Percentiles rank a stretch among this genome's conserved stretches.
These are phyloP conservation scores for Arctia plantaginis DNA, from an alignment of 2,888 invertebrate genomes.

Conservation along the genomic window DNA sequence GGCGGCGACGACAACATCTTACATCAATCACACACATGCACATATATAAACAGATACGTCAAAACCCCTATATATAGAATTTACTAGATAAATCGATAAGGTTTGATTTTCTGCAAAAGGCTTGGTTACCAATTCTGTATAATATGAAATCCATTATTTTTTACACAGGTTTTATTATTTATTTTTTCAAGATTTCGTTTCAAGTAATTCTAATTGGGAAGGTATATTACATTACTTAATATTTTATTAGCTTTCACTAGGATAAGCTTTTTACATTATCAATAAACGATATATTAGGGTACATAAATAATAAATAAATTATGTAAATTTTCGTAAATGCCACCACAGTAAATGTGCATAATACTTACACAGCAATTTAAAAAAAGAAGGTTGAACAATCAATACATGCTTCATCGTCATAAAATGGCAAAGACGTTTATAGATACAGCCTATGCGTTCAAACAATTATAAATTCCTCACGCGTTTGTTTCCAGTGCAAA, in stretches of 20 bases:
- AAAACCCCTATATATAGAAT: background rate
- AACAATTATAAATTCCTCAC: constrained; percentile 75
- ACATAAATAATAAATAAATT: no score
- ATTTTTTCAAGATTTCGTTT: background rate
- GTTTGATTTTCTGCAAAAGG: background rate
- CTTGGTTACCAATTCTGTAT: background rate
- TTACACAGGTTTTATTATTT: background rate
- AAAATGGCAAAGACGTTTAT: constrained; percentile 49
- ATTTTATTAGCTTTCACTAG: background rate
- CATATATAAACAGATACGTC: background rate
- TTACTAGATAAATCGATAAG: background rate
- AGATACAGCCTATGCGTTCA: constrained; percentile 65
- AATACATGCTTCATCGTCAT: constrained; percentile 24
- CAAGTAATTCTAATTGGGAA: background rate
- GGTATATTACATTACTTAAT: background rate
- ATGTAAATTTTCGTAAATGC: no score
- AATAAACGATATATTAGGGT: background rate
- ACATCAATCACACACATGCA: background rate
- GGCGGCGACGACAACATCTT: constrained; percentile 10
- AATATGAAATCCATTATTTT: background rate
- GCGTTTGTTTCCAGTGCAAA: constrained; percentile 70
- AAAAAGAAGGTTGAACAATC: background rate
- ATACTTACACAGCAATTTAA: background rate
- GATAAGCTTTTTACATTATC: background rate
- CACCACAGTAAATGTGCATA: background rate